A percentile compares a stretch with the other conserved stretches of the same genome.
Conservation (phyloP, 2,797 vertebrate species). For the Cyprinella venusta region DNA sequence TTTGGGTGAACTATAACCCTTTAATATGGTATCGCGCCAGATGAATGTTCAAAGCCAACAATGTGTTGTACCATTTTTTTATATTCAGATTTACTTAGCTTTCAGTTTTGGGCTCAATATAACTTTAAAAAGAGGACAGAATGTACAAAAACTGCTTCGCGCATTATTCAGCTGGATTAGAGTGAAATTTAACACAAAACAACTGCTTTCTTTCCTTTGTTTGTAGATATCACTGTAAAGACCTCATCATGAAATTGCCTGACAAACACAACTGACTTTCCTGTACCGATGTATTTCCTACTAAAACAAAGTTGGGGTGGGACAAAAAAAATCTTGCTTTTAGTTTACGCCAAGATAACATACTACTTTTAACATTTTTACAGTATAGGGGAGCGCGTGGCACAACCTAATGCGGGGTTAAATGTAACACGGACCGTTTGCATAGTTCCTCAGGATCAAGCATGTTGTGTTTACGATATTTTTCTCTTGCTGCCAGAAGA, state of each 20-base stretch:
- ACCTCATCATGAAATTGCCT: background rate
- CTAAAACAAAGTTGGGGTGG: background rate
- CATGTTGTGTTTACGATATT: too few species aligned
- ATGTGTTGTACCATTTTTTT: background rate
- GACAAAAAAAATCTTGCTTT: background rate
- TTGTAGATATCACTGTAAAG: background rate
- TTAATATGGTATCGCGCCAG: background rate
- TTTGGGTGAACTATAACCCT: too few species aligned
- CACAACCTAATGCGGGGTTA: too few species aligned
- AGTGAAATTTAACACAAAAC: background rate
- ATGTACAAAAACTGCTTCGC: background rate
- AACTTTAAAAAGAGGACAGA: background rate
- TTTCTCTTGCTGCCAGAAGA: too few species aligned
- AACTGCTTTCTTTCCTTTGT: background rate
- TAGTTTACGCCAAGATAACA: background rate
- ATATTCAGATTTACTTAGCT: background rate
- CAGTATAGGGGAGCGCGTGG: too few species aligned
- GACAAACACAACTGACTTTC: background rate
- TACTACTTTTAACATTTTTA: background rate
- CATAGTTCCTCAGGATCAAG: too few species aligned
- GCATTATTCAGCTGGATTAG: constrained; percentile 15
- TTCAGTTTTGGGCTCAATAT: background rate
- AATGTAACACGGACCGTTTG: too few species aligned
- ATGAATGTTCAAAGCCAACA: background rate
- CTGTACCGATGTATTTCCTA: too few species aligned